Evolutionary conservation across 1,140 invertebrate genomes (phyloP).

Genomic region (Wasmannia auropunctata): DNA sequence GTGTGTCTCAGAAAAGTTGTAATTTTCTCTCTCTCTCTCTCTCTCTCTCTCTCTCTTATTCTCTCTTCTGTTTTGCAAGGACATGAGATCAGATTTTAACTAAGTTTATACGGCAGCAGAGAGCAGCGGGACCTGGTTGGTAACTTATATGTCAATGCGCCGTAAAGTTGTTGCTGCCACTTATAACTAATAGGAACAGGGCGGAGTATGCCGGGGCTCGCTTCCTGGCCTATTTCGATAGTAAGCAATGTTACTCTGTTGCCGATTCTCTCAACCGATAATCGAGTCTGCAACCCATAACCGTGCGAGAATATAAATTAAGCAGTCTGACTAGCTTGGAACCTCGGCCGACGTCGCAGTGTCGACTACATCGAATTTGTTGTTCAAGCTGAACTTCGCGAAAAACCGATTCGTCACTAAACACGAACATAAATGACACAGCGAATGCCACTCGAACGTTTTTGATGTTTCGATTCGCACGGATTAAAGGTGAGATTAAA

Average conservation of each 20-base stretch:
- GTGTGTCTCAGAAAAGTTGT: background rate
- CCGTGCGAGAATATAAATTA: constrained; percentile 56
- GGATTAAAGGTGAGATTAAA: background rate
- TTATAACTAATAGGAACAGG: constrained; percentile 52
- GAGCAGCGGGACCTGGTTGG: background rate
- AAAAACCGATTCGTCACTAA: constrained; percentile 37
- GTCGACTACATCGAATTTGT: constrained; percentile 28
- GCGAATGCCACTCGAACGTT: background rate
- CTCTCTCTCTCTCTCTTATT: too few relatives aligned
- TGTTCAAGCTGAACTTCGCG: constrained; percentile 20
- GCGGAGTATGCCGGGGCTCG: background rate
- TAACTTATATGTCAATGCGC: constrained; percentile 39
- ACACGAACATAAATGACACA: background rate
- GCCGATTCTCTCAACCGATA: constrained; percentile 52
- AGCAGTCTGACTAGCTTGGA: constrained; percentile 40
- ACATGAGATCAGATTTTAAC: constrained; percentile 14
- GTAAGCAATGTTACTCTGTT: constrained; percentile 43
- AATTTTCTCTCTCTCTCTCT: background rate
- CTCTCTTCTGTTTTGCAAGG: background rate
- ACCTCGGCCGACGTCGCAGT: constrained; percentile 30
- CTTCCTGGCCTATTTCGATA: constrained; percentile 55
- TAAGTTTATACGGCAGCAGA: constrained; percentile 10
- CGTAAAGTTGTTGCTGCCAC: constrained; percentile 40
- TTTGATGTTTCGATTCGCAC: background rate
- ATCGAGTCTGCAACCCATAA: constrained; percentile 44